Conservation (phyloP, 2,797 vertebrate species). For the Propithecus deckenii region DNA sequence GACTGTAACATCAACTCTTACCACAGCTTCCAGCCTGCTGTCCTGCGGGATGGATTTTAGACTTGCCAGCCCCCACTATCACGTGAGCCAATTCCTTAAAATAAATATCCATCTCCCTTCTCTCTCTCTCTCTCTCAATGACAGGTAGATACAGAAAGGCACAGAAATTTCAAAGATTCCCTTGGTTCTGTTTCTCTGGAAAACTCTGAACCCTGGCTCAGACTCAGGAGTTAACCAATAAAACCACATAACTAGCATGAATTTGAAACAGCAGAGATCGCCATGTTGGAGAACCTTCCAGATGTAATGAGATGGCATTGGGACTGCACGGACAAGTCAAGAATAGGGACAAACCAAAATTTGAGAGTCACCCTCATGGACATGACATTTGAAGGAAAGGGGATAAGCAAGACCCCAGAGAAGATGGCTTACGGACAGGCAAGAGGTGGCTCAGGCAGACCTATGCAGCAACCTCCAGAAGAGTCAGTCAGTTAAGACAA, state of each 20-base stretch:
- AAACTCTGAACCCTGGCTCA: background rate
- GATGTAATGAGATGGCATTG: background rate
- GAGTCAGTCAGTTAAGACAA: background rate
- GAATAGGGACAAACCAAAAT: background rate
- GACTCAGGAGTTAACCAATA: background rate
- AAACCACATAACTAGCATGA: accelerated
- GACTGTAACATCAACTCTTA: background rate
- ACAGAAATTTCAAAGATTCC: background rate
- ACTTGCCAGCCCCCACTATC: too few species aligned
- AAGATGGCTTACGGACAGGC: background rate
- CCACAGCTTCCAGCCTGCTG: background rate
- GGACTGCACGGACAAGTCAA: background rate
- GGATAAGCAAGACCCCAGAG: background rate
- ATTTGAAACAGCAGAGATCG: background rate
- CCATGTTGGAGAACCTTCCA: background rate
- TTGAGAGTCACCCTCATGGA: background rate
- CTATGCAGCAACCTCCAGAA: background rate
- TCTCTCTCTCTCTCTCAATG: too few species aligned
- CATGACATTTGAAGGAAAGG: background rate
- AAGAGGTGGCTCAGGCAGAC: background rate
- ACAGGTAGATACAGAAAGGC: background rate
- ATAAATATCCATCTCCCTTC: background rate
- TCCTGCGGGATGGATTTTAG: background rate
- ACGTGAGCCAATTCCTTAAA: background rate
- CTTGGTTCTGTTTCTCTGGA: background rate